Percentiles rank a stretch among this genome's conserved stretches.
These are phyloP conservation scores for Cacatua alba DNA, from an alignment of 2,113 vertebrate species.

Conservation along the genomic window DNA sequence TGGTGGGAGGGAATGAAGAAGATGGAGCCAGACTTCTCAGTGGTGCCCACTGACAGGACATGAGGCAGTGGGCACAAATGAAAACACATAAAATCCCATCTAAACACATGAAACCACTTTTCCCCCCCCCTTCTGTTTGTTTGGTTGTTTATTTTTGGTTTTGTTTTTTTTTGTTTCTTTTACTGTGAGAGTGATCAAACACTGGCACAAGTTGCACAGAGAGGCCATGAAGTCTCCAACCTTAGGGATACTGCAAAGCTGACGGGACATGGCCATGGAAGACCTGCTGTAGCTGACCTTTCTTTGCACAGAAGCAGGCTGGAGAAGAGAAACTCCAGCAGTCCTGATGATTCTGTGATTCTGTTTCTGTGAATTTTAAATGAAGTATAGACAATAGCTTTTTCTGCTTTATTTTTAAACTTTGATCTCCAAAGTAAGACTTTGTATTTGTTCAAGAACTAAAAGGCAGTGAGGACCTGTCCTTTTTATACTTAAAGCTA, in stretches of 20 bases:
- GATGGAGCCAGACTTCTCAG: background rate
- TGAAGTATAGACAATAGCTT: background rate
- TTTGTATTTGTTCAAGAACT: background rate
- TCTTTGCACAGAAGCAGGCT: background rate
- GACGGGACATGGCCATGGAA: background rate
- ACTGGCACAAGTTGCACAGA: background rate
- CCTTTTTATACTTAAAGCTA: constrained; percentile 8
- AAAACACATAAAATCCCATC: background rate
- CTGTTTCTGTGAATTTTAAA: background rate
- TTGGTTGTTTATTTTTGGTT: background rate
- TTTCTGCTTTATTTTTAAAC: background rate
- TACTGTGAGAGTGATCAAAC: background rate
- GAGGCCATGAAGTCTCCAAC: background rate
- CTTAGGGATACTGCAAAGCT: background rate
- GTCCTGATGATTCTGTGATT: background rate
- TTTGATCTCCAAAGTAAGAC: background rate
- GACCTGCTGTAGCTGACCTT: background rate
- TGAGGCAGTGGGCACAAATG: background rate
- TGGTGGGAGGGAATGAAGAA: background rate
- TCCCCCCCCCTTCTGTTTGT: too few species aligned
- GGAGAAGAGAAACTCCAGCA: background rate
- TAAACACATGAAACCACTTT: background rate
- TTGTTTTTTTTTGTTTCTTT: background rate
- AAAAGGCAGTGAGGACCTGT: background rate
- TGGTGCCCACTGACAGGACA: background rate